Base-by-base conservation (phyloP, 2,797 vertebrate species). In the Channallabes apus region DNA sequence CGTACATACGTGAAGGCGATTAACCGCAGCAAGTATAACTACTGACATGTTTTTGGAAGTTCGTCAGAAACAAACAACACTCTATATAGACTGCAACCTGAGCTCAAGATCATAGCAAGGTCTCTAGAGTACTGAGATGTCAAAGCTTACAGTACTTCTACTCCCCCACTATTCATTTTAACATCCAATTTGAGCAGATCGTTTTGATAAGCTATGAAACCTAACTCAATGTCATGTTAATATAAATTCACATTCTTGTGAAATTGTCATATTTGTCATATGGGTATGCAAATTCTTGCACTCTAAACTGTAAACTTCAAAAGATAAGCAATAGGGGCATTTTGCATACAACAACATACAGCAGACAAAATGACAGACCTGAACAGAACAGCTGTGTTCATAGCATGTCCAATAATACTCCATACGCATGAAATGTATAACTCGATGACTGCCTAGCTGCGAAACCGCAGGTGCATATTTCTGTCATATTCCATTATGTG, bases 401-500 rank as follows among this genome's bases (percentile, higher is more conserved):
- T 51, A 64, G 18, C 59, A 83, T 64, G 35, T 56, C 27, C 80
- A 68, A 69, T 69, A 56, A 68, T 4, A 46, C 38, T 51, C 59
- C 58, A 29, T 54, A 32, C 1, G 62, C 56, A 65, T 32, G 32
- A 83, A 62, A 41, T 62, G 15, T 27, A 64, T 4, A 24, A n/a
- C 38, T 80, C 35, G 27, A 51, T 65, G n/a, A 29, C n/a, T 51
- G 35, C 41, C 71, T 76, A 64, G 38, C 71, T 51, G 41, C 8
- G n/a, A 20, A 65, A 65, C 9, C 59, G 68, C 64, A 56, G 62
- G 67, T 72, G 32, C 54, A 59, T 82, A 77, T 77, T 76, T 54
- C 61, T 68, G 62, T 38, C 59, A 77, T 24, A 67, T 84, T 72
- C 56, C 65, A 80, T 85, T 80, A 79, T 35, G 67, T 32, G 54